Percentiles rank a stretch among this genome's conserved stretches.
phyloP scores from a whole-genome alignment of 1,140 invertebrate genomes.

The Zaprionus gabonicus region DNA sequence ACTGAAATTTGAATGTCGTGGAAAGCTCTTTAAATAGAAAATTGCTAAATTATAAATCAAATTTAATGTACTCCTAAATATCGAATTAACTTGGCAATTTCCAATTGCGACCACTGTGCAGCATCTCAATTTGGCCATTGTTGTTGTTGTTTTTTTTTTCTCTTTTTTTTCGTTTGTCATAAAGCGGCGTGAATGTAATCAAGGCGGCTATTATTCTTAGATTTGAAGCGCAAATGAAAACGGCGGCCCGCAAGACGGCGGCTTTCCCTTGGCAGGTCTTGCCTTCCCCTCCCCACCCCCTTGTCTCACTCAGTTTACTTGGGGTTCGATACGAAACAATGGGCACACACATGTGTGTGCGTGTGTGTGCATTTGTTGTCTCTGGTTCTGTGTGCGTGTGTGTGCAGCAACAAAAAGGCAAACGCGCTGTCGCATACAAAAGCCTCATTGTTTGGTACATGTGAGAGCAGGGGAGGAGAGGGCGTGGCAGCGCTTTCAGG shows the following conservation, averaged over 20 bases:
- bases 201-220: constrained; percentile 81
- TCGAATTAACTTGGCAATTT: background rate
- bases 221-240: constrained; percentile 81
- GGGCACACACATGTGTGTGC: constrained; percentile 36
- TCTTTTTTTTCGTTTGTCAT: constrained; percentile 66
- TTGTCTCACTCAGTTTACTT: background rate
- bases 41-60: too few relatives aligned
- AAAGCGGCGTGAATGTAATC: constrained; percentile 81
- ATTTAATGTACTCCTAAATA: too few relatives aligned
- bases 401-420: constrained; percentile 50
- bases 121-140: constrained; percentile 28
- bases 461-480: too few relatives aligned
- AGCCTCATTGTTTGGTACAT: constrained; percentile 63
- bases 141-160: background rate
- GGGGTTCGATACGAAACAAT: constrained; percentile 71
- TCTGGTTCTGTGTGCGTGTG: constrained; percentile 18
- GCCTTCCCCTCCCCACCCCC: background rate
- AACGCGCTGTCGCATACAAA: constrained; percentile 73
- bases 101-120: constrained; percentile 16
- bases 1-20: too few relatives aligned
- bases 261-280: constrained; percentile 7
- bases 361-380: constrained; percentile 27
- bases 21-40: too few relatives aligned
- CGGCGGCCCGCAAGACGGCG: constrained; percentile 33
- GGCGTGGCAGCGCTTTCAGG: background rate